phyloP scores from a whole-genome alignment of 2,797 vertebrate genomes.

The Anabacerthia variegaticeps region DNA sequence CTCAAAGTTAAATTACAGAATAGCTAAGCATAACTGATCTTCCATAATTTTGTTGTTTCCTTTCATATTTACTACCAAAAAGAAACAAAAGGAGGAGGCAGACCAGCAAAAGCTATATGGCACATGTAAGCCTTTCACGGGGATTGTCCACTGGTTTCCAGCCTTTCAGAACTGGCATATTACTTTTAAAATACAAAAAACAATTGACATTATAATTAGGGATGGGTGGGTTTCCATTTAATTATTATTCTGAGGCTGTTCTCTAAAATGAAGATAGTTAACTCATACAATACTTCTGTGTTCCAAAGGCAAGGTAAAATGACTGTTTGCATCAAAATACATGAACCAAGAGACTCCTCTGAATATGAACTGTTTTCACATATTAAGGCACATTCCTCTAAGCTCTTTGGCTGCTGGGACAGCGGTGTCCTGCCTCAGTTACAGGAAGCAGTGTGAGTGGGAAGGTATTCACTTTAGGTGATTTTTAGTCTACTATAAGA shows the following conservation, averaged over 20 bases:
- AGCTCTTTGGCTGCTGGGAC: not conserved
- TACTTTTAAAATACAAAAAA: not conserved
- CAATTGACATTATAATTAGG: not conserved
- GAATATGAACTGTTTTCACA: not conserved
- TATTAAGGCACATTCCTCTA: not conserved
- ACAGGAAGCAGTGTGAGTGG: not conserved
- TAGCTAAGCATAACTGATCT: not conserved
- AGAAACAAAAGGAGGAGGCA: not conserved
- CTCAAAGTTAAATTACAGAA: not conserved
- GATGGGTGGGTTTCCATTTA: not conserved
- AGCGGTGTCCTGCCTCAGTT: not conserved
- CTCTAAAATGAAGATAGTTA: not conserved
- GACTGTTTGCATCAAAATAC: not conserved
- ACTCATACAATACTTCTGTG: not conserved
- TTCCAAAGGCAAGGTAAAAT: not conserved
- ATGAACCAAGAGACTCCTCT: not conserved
- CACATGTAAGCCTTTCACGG: not conserved
- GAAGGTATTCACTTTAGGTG: not conserved
- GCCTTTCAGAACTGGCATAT: not conserved
- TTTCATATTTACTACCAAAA: not conserved
- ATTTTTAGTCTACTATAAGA: not conserved
- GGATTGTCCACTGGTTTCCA: not conserved
- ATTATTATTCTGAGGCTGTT: not conserved
- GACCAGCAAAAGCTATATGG: not conserved
- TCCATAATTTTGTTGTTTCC: not conserved